Conservation (phyloP, 1,140 invertebrate genomes). For the Drosophila pallidifrons region DNA sequence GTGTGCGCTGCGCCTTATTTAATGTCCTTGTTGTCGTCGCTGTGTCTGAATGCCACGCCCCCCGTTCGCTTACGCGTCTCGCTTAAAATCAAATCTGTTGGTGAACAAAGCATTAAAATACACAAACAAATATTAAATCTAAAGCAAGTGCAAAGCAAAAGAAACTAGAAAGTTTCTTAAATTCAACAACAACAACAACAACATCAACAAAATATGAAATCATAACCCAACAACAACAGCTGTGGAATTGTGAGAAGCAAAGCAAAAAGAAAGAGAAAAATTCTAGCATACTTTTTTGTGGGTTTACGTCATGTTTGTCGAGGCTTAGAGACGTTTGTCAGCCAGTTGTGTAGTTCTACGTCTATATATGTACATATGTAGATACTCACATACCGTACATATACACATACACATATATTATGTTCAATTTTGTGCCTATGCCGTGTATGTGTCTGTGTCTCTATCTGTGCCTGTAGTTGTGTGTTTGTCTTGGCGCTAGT, state of each 20-base stretch:
- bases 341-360: constrained; percentile 36
- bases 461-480: constrained; percentile 4
- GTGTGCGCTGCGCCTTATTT: constrained; percentile 48
- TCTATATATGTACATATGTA: constrained; percentile 19
- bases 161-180: constrained; percentile 4
- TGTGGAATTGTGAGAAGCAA: constrained; percentile 21
- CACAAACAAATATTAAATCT: constrained; percentile 22
- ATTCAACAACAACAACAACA: constrained; percentile 21
- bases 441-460: constrained; percentile 23
- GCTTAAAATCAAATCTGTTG: constrained; percentile 39
- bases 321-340: constrained; percentile 63
- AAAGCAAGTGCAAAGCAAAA: neutral
- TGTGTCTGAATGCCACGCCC: constrained; percentile 65
- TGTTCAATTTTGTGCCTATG: constrained; percentile 24
- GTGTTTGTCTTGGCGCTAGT: constrained; percentile 39
- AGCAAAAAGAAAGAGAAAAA: constrained; percentile 45
- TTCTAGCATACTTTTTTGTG: constrained; percentile 67
- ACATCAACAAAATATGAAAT: constrained; percentile 28
- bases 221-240: constrained; percentile 24
- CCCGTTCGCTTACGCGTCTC: constrained; percentile 31
- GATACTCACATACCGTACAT: constrained; percentile 26
- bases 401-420: constrained; percentile 35
- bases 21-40: constrained; percentile 72
- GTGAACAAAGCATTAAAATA: constrained; percentile 11
- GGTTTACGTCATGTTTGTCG: constrained; percentile 80